Evolutionary conservation across 1,140 invertebrate genomes (phyloP), one percentile per base, ranked within the genome.

Genomic region (Ptiloglossa arizonensis): DNA sequence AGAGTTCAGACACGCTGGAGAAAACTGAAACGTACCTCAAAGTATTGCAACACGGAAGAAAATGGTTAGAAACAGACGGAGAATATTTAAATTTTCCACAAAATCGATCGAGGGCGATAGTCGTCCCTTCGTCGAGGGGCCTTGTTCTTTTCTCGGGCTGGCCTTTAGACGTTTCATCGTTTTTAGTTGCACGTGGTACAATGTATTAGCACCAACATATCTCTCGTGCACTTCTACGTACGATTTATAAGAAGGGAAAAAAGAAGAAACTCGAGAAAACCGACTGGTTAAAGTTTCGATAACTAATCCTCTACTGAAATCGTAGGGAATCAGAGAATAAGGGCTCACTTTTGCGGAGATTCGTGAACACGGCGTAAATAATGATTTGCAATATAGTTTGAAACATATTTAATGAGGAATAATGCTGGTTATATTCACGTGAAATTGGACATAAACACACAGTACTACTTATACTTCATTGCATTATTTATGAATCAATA

Each of bases 401-500:
- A 91, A 92, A 92, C 89, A 90, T 90, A 90, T 91, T 91, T 92
- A 92, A 92, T 91, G 89, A 90, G 87, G 91, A 92, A 92, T 92
- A 91, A 92, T 92, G 89, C 87, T 91, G 88, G 89, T 90, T 92
- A 91, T 91, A 92, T 92, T 92, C 89, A 90, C 89, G 90, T 91
- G 90, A 92, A 89, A 90, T 90, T 92, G 90, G 91, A 92, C 91
- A 92, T 92, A 92, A 92, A 92, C 90, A 92, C 91, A 92, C 91
- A 91, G 88, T 92, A 92, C 91, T 92, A 91, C 90, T 91, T 91
- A 91, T 92, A 92, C 83, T 91, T 91, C 90, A 92, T 92, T 92
- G 90, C 91, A 92, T 91, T 92, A 92, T 92, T 91, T 92, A 92
- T 90, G 89, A 92, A 92, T 92, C 89, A 92, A 92, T 92, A 90